Base-by-base conservation (phyloP, 2,888 invertebrate species). In the Eilema depressum region DNA sequence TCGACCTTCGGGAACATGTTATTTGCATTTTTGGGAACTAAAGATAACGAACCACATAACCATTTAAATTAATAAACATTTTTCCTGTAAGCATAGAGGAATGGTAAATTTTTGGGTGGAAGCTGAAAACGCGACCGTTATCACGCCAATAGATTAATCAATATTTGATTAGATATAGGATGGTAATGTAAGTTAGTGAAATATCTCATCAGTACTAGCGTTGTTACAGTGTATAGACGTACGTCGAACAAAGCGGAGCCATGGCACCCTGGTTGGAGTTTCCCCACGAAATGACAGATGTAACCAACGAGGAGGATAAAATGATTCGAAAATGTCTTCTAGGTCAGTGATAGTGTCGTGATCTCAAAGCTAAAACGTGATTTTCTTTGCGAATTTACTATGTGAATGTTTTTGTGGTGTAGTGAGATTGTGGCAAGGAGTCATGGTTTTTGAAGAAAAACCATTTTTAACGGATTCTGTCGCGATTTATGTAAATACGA, bases 211-310 rank as follows among this genome's bases (percentile, higher is more conserved):
- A 68, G 75, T 74, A 74, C 68, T 72, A 78, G 73, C 68, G 66
- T 63, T 76, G 75, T 65, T 78, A 82, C 88, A 89, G 86, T 88
- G 67, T 68, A 69, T 64, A 47, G 60, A 65, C 60, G 70, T 66
- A 66, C 63, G 64, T 68, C 17, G 69, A 41, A n/a, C 64, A 76
- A 69, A 77, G 63, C 74, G 73, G 70, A 64, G 79, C 73, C 12
- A 94, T 95, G 94, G 86, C 92, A 64, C 93, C 93, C 2, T 88
- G 88, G 87, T 75, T 87, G 63, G 88, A 92, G 5, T 80, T 93
- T 56, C 94, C 94, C 0, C 93, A 91, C 66, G 89, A 92, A 62
- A 91, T 95, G 20, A 87, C 81, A 10, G 83, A 89, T 57, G 92
- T 94, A 37, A 86, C 89, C 0, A 72, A 88, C 0, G 94, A 94